Evolutionary conservation across 2,113 vertebrate genomes (phyloP), one percentile per base, ranked within the genome.

Genomic region (Chauna torquata): DNA sequence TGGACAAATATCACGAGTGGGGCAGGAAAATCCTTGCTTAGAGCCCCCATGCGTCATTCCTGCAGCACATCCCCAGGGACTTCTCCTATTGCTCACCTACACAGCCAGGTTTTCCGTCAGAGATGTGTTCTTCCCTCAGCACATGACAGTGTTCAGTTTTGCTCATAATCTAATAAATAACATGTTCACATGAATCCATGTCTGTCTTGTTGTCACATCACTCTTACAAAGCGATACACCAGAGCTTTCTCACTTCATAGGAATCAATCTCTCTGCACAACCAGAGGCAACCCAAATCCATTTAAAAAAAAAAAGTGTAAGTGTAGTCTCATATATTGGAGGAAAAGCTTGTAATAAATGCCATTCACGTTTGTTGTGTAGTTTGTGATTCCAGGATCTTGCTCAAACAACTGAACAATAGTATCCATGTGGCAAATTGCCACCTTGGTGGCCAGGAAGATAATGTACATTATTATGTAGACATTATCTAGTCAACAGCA

Each of bases 201-300:
- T 93, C 91, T 93, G 87, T 91, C 87, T 83, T 61, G 85, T 94
- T 96, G 89, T 44, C 91, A 71, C 5, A 15, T 91, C 82, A 55
- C 58, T 68, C 47, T 66, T 88, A 86, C 38, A 91, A 84, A 91
- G 50, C 0, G 17, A 70, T 87, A 86, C 58, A 93, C 66, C 45
- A 88, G 75, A 86, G 75, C 68, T 90, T 88, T 91, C 84, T 70
- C 68, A 57, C 68, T 94, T 87, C 64, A 23, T 30, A 90, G 55
- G 68, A 95, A 92, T 96, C 93, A 91, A 91, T 92, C 82, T 95
- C 50, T 92, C 58, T 91, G 78, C 79, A 95, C 82, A 77, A 95
- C 89, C 82, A 87, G 75, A 95, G 93, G 91, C 84, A 87, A 87
- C 78, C 13, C 59, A 87, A 90, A 96, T 77, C 75, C 64, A 71